Evolutionary conservation across 1,140 invertebrate species (phyloP), one percentile per base, ranked within the genome.

Genomic region (Monochamus saltuarius): DNA sequence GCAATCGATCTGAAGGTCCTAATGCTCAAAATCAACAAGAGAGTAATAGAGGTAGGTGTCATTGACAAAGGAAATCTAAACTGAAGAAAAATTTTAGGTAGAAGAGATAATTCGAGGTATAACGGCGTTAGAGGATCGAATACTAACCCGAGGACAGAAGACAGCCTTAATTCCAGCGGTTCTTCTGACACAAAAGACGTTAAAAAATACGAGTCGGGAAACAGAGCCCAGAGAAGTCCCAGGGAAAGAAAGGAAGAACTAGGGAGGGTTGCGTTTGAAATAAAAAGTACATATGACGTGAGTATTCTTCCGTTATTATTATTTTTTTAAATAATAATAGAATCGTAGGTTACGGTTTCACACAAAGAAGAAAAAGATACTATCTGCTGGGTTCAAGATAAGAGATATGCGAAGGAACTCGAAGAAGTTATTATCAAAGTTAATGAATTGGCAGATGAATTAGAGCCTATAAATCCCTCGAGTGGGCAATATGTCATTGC

Each of bases 321-420:
- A 2, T 40, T 11, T 40, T 29, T 29, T 29, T 29, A n/a, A n/a
- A 3, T 29, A 29, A 29, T 29, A 3, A 29, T 29, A 29, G 22
- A 29, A 29, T 52, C 42, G 9, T 54, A 61, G 59, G 37, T 61
- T 7, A 29, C 38, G 13, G 22, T 61, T 10, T 16, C 37, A 13
- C 19, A 47, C 52, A 16, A 51, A 16, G 60, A 53, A 38, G 17
- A 60, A 46, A 51, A 56, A 52, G 11, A 39, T 6, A 62, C 56
- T 19, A 51, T 19, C 17, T 40, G 29, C n/a, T 62, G 60, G 60
- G 60, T 29, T 6, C 46, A 58, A 14, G 19, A 62, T 8, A 56
- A 10, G 6, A 40, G 58, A 16, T 39, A 38, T 1, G 4, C n/a
- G 1, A 34, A 50, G 1, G 40, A 34, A 11, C 38, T 62, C 11